Percentiles rank a stretch among this genome's conserved stretches.
These are phyloP conservation scores for Diarsia brunnea DNA, from an alignment of 2,888 invertebrate genomes.

Conservation along the genomic window DNA sequence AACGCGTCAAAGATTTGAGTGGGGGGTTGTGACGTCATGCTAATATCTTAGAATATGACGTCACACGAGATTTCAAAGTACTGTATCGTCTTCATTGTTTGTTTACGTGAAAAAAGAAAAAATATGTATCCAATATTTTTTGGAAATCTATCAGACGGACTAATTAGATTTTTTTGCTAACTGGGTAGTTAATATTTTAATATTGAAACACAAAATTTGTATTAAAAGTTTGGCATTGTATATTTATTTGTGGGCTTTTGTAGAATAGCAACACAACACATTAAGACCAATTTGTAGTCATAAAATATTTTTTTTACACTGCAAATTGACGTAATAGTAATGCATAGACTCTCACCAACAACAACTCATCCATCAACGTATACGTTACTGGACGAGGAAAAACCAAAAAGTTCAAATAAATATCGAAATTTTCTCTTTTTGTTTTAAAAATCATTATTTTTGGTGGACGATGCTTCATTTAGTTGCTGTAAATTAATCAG, in stretches of 20 bases:
- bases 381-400: neutral
- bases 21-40: too few species aligned
- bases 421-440: neutral
- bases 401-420: neutral
- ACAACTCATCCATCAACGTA: neutral
- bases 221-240: neutral
- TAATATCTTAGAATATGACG: too few species aligned
- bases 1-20: too few species aligned
- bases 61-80: too few species aligned
- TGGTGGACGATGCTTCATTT: neutral
- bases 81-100: too few species aligned
- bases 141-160: too few species aligned
- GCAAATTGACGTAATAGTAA: neutral
- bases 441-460: neutral
- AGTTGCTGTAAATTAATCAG: neutral
- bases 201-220: neutral
- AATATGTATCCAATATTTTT: too few species aligned
- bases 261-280: neutral
- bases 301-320: neutral
- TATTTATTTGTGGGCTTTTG: neutral
- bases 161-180: too few species aligned
- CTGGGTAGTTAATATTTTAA: too few species aligned
- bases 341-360: neutral
- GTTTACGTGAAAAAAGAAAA: too few species aligned
- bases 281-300: neutral